A percentile compares a stretch with the other conserved stretches of the same genome.
Conservation (phyloP, 2,797 vertebrate species). For the Tiaroga cobitis region DNA sequence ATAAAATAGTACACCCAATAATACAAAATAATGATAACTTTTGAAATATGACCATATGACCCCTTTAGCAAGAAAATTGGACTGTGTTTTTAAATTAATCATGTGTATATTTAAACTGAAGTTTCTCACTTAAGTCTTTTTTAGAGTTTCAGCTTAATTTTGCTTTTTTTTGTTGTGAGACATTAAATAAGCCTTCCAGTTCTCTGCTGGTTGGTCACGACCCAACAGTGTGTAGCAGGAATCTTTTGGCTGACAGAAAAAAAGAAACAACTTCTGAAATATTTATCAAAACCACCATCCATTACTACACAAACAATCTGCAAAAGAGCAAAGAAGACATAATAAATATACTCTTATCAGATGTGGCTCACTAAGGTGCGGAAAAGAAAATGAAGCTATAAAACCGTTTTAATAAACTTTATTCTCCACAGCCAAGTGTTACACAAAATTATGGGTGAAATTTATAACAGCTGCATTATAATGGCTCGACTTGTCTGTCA, state of each 20-base stretch:
- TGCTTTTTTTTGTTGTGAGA: background rate
- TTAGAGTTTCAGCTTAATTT: background rate
- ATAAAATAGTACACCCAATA: background rate
- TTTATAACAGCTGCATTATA: constrained; percentile 6
- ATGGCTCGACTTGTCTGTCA: background rate
- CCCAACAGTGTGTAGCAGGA: background rate
- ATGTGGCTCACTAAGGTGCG: background rate
- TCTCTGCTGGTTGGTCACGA: background rate
- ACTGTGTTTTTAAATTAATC: background rate
- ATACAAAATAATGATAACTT: background rate
- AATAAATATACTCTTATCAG: constrained; percentile 1
- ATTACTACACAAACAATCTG: constrained; percentile 9
- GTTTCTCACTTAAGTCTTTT: background rate
- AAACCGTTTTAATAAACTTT: constrained; percentile 29
- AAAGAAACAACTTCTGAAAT: background rate
- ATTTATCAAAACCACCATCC: background rate
- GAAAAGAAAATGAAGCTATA: constrained; percentile 17
- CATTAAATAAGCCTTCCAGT: constrained; percentile 4
- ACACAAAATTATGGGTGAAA: background rate
- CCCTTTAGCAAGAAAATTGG: background rate
- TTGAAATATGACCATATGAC: background rate
- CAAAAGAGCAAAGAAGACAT: background rate
- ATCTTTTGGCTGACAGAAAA: background rate
- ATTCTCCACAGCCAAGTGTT: background rate
- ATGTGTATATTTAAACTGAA: background rate